These are phyloP conservation scores for Cyclophora punctaria DNA, from an alignment of 2,888 invertebrate genomes.

Conservation along the genomic window DNA sequence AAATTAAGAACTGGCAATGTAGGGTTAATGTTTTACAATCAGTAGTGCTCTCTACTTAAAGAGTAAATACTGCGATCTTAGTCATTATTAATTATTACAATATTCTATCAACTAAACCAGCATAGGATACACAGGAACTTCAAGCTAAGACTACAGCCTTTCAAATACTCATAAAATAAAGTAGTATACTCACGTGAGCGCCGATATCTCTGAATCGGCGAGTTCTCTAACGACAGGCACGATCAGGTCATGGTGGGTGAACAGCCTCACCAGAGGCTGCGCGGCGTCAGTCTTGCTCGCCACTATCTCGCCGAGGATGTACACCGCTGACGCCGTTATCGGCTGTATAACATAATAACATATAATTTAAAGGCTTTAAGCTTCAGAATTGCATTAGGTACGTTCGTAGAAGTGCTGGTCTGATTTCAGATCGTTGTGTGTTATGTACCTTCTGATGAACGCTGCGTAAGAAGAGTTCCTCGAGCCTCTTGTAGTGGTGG, in stretches of 20 bases:
- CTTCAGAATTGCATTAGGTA: too few species aligned
- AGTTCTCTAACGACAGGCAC: constrained; percentile 88
- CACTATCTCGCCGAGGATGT: constrained; percentile 90
- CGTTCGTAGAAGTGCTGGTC: neutral
- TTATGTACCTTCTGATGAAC: constrained; percentile 75
- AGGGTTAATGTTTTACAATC: too few species aligned
- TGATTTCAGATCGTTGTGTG: too few species aligned
- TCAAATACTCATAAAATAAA: too few species aligned
- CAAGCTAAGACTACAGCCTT: too few species aligned
- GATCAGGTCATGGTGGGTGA: constrained; percentile 89
- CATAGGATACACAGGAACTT: too few species aligned
- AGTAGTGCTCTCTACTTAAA: too few species aligned
- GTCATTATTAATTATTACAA: too few species aligned
- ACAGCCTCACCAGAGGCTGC: constrained; percentile 89
- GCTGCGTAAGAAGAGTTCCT: constrained; percentile 84
- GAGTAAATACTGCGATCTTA: too few species aligned
- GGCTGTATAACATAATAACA: constrained; percentile 67
- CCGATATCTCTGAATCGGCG: constrained; percentile 92
- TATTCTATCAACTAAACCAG: too few species aligned
- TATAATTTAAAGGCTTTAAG: too few species aligned
- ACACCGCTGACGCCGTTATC: constrained; percentile 86
- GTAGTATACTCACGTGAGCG: constrained; percentile 81
- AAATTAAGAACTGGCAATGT: too few species aligned
- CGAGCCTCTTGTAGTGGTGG: constrained; percentile 84
- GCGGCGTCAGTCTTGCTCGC: constrained; percentile 91